phyloP scores from a whole-genome alignment of 2,888 invertebrate genomes.

The Tridacna crocea region DNA sequence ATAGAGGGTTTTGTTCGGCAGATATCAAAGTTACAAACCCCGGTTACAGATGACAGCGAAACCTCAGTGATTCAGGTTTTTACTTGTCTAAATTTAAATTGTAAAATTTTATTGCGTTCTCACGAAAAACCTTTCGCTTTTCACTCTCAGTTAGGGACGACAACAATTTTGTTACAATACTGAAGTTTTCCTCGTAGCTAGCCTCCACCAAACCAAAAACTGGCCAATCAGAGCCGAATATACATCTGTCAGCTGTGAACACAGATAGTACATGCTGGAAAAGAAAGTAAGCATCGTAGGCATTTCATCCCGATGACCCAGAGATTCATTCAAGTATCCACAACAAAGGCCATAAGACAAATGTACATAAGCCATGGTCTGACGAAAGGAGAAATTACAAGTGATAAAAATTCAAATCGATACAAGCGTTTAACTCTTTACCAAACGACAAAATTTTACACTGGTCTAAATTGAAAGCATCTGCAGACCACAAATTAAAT shows the following conservation, averaged over 20 bases:
- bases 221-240: constrained; percentile 80
- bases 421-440: no score
- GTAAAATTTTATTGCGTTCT: constrained; percentile 70
- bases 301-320: no score
- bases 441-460: no score
- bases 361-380: no score
- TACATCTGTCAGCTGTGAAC: constrained; percentile 72
- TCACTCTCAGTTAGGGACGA: constrained; percentile 55
- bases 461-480: no score
- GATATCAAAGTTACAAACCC: not conserved
- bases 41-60: not conserved
- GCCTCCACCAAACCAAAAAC: constrained; percentile 67
- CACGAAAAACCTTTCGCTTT: constrained; percentile 66
- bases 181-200: constrained; percentile 63
- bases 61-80: not conserved
- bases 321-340: no score
- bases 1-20: no score
- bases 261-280: constrained; percentile 71
- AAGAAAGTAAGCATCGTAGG: not conserved
- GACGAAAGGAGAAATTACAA: no score
- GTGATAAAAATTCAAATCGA: no score
- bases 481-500: no score
- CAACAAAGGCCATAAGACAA: no score
- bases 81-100: constrained; percentile 40
- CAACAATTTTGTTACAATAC: constrained; percentile 53